These are phyloP conservation scores for Sminthopsis crassicaudata DNA, from an alignment of 2,113 vertebrate genomes.

Conservation along the genomic window DNA sequence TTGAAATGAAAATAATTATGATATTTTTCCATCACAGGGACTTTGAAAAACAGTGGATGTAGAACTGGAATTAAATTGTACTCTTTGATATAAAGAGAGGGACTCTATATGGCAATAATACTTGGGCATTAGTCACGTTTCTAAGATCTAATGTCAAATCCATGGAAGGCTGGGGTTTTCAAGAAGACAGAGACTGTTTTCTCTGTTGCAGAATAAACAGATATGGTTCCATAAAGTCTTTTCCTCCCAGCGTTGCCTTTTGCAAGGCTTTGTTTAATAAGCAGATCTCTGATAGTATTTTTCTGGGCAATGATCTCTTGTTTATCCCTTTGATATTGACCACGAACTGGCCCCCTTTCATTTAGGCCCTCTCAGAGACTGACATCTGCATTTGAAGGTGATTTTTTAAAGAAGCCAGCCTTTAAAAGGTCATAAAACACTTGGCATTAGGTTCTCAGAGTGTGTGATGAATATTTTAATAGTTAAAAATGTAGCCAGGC, in stretches of 20 bases:
- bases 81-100: constrained; percentile 1
- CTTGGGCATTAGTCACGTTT: neutral
- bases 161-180: neutral
- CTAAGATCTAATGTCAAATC: neutral
- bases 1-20: constrained; percentile 59
- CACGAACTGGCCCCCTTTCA: constrained; percentile 60
- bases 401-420: constrained; percentile 81
- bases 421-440: constrained; percentile 83
- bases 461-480: constrained; percentile 92
- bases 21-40: neutral
- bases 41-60: constrained; percentile 44
- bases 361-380: constrained; percentile 65
- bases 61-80: constrained; percentile 13
- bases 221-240: neutral
- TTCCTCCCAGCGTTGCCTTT: neutral
- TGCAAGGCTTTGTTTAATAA: constrained; percentile 43
- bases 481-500: constrained; percentile 86
- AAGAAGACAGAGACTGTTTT: neutral
- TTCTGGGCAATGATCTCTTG: constrained; percentile 45
- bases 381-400: constrained; percentile 77
- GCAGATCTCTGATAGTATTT: constrained; percentile 38
- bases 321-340: constrained; percentile 71
- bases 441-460: constrained; percentile 83
- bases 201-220: constrained; percentile 10
- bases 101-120: neutral